phyloP scores from a whole-genome alignment of 1,140 invertebrate species.

The Eupristina koningsbergeri region DNA sequence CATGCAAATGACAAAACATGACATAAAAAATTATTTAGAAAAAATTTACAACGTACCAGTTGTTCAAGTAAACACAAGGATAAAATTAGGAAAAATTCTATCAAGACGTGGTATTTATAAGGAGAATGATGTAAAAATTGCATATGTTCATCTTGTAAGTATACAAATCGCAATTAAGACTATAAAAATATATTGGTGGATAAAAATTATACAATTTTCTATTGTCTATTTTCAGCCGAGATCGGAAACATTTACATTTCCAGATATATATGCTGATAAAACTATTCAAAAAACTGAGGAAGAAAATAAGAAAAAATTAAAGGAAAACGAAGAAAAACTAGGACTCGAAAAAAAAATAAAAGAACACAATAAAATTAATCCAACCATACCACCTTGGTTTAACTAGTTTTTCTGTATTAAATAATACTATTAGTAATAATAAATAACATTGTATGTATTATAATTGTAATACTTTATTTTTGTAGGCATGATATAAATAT shows the following conservation, averaged over 20 bases:
- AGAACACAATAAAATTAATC: slow-evolving; percentile 69
- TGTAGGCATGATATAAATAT: not conserved
- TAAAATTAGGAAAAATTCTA: slow-evolving; percentile 78
- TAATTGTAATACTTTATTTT: not conserved
- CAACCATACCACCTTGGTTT: slow-evolving; percentile 77
- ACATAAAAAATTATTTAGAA: slow-evolving; percentile 93
- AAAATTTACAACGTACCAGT: slow-evolving; percentile 93
- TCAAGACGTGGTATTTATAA: slow-evolving; percentile 70
- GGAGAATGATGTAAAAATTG: slow-evolving; percentile 88
- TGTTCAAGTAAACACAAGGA: slow-evolving; percentile 81
- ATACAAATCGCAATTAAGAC: not conserved
- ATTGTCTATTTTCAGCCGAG: slow-evolving; percentile 71
- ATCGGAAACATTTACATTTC: slow-evolving; percentile 75
- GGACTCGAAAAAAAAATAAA: slow-evolving; percentile 70
- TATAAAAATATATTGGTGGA: no score
- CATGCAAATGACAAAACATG: slow-evolving; percentile 86
- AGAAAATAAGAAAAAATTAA: slow-evolving; percentile 72
- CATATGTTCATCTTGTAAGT: slow-evolving; percentile 86
- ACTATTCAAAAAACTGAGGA: slow-evolving; percentile 52
- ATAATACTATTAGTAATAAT: not conserved
- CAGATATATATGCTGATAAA: slow-evolving; percentile 71
- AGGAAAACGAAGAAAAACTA: slow-evolving; percentile 69
- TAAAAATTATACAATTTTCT: no score
- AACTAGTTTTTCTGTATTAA: slow-evolving; percentile 70
- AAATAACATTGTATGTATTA: not conserved